Evolutionary conservation across 2,113 vertebrate species (phyloP), one percentile per base, ranked within the genome.

Genomic region (Spermophilus dauricus): DNA sequence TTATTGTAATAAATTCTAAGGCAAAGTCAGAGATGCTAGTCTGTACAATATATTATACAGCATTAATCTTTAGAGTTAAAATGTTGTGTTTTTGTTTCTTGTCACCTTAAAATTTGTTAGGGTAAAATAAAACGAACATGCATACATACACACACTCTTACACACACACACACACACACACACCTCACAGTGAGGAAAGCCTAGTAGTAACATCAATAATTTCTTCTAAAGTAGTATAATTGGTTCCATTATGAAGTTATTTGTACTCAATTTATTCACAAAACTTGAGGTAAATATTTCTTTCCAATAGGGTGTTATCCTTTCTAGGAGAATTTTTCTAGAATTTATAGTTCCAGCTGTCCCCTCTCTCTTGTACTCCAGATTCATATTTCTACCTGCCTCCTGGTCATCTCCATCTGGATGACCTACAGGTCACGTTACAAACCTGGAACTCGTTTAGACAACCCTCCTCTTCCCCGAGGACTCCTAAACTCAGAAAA

Each of bases 1-100:
- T 51, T 81, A 90, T 28, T 81, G 13, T 37, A 95, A 95, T 56
- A 45, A 75, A 89, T 83, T 83, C 51, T 84, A 53, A 95, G 37
- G 56, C 48, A 91, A n/a, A 91, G 24, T 83, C 80, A 65, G 4
- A 84, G 58, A 65, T 69, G 26, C 20, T 73, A 34, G 17, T 53
- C 26, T 77, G 37, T 75, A 30, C 5, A 22, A 45, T 26, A 45
- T 69, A 91, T 89, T 48, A 80, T 14, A 34, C 91, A 86, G 82
- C 13, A 30, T 77, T 73, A 58, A 61, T 92, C 24, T 86, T 97
- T 86, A 82, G 17, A 34, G 42, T 67, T 90, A n/a, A 91, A 77
- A 18, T 18, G 67, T 78, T 48, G n/a, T 53, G 24, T 75, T 73
- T 84, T 70, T 94, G 39, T 86, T 91, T 86, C 65, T 16, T 94